Conservation (phyloP, 2,888 invertebrate genomes). For the Ophion obscuratus region DNA sequence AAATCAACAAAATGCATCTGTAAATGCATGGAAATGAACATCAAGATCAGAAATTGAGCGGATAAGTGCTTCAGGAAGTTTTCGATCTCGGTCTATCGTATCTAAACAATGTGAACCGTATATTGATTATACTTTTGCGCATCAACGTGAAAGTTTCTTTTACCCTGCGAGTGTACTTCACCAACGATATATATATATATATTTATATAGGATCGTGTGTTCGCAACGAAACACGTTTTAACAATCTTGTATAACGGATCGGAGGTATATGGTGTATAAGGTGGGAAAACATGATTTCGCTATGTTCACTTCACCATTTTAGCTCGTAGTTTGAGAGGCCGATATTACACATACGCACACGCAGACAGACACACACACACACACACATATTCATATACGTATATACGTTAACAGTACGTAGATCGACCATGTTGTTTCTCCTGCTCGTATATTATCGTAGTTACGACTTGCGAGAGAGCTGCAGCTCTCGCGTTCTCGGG, state of each 20-base stretch:
- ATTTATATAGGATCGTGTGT: not conserved
- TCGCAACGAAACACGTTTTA: slow-evolving; percentile 11
- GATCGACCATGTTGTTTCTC: slow-evolving; percentile 53
- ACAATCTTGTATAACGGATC: slow-evolving; percentile 31
- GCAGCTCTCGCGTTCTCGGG: slow-evolving; percentile 41
- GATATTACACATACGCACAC: not conserved
- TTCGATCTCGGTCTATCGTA: slow-evolving; percentile 8
- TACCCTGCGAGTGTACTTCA: not conserved
- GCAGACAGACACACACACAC: too few species aligned
- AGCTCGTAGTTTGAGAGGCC: slow-evolving; percentile 28
- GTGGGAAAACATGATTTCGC: slow-evolving; percentile 42
- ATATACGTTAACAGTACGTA: not conserved
- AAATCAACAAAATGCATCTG: too few species aligned
- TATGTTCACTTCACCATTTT: slow-evolving; percentile 39
- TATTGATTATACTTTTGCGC: slow-evolving; percentile 21
- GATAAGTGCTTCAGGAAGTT: not conserved
- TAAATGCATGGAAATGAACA: not conserved
- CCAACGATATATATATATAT: too few species aligned
- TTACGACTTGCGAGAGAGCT: slow-evolving; percentile 59
- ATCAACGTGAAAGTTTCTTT: slow-evolving; percentile 32
- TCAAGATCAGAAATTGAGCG: not conserved
- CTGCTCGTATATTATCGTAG: slow-evolving; percentile 59
- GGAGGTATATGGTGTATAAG: slow-evolving; percentile 17
- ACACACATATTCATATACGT: not conserved
- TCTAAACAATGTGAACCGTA: slow-evolving; percentile 17